Base-by-base conservation (phyloP, 2,888 invertebrate species). In the Patella ulyssiponensis region DNA sequence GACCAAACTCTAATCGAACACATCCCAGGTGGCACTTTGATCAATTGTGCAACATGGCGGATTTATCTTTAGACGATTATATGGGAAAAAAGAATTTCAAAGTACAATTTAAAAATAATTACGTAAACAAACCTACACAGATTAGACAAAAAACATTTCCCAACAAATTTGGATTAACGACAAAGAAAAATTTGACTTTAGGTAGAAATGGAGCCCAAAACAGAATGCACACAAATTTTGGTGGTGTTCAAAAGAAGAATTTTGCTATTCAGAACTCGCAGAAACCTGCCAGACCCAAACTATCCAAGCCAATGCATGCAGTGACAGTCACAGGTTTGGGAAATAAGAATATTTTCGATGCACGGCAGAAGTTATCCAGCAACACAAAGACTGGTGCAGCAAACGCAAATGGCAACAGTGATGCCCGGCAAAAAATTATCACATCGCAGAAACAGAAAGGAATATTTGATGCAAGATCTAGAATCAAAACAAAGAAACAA, bases 401-500 rank as follows among this genome's bases (percentile, higher is more conserved):
- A 0, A 44, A 44, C 44, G 9, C 44, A 9, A 44, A 44, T 44
- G 44, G 44, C 44, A 44, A 44, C 44, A 23, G 69, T 27, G 75
- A 75, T 75, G 84, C 84, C 2, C 77, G 84, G 12, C 81, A 79
- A 20, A 84, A 83, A 77, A 83, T 84, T 54, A 77, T 83, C 15
- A 77, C 79, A 52, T 77, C 80, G 3, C 79, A 82, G n/a, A 78
- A 80, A 12, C 79, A 83, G 69, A 85, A 86, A 74, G 84, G 82
- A 56, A 82, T 80, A 12, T 79, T 82, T 78, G 87, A 87, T 84
- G 87, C 86, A n/a, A 80, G 87, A 15, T 80, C 82, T 56, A 79
- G 84, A 77, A 69, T 83, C n/a, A 82, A 83, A 69, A 75, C 81
- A 44, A 80, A 82, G 71, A 80, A 78, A n/a, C 80, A 81, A 71